These are phyloP conservation scores for Antheraea mylitta DNA, from an alignment of 1,140 invertebrate genomes.

Conservation along the genomic window DNA sequence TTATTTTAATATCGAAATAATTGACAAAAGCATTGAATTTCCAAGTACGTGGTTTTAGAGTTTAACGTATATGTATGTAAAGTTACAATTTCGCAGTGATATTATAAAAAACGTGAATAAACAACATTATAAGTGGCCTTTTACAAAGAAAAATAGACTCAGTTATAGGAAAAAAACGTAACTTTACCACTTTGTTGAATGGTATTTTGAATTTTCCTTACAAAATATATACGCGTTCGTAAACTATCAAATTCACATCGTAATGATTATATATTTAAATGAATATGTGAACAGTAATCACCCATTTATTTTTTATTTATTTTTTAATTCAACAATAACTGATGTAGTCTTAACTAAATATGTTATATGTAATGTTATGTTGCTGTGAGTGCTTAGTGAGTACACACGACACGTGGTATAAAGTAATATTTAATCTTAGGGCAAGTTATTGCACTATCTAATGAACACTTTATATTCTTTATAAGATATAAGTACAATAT, in stretches of 20 bases:
- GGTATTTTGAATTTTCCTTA: no score
- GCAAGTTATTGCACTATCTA: slow-evolving; percentile 55
- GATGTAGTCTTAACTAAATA: slow-evolving; percentile 23
- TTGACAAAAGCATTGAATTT: no score
- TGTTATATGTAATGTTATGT: neutral
- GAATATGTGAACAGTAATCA: neutral
- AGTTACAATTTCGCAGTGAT: neutral
- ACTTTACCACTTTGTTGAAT: no score
- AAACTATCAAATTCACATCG: neutral
- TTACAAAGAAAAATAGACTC: no score
- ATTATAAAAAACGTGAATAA: neutral
- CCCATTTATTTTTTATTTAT: neutral
- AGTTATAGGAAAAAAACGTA: no score
- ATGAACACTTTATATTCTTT: slow-evolving; percentile 54
- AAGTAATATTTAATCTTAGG: slow-evolving; percentile 26
- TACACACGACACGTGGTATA: slow-evolving; percentile 25
- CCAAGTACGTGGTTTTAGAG: no score
- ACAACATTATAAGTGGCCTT: no score
- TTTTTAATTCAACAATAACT: neutral
- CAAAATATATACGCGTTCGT: neutral
- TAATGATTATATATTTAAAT: neutral
- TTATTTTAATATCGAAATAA: no score
- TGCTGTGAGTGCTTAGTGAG: slow-evolving; percentile 26
- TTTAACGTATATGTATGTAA: neutral
- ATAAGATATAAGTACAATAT: slow-evolving; percentile 33